These are phyloP conservation scores for Coptodon rendalli DNA, from an alignment of 2,113 vertebrate genomes.

Conservation along the genomic window DNA sequence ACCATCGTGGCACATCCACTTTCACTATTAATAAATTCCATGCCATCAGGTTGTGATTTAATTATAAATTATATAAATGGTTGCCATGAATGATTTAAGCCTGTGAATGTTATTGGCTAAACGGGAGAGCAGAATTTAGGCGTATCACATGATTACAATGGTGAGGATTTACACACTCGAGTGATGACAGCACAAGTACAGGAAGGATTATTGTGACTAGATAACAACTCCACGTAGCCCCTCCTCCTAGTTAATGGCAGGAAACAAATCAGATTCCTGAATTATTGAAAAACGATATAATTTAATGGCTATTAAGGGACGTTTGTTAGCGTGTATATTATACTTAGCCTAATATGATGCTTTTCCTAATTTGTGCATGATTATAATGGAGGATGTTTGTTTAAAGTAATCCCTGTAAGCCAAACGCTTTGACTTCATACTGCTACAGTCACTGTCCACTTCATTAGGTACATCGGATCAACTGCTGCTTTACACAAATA, in stretches of 20 bases:
- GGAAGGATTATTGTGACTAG: slow-evolving; percentile 41
- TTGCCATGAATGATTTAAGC: slow-evolving; percentile 80
- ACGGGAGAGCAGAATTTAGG: slow-evolving; percentile 63
- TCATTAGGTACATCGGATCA: neutral
- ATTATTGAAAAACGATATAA: slow-evolving; percentile 39
- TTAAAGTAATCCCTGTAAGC: neutral
- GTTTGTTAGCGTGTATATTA: neutral
- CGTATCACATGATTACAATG: slow-evolving; percentile 28
- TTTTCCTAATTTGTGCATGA: neutral
- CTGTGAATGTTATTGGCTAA: slow-evolving; percentile 73
- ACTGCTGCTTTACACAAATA: neutral
- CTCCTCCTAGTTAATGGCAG: slow-evolving; percentile 25
- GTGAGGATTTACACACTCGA: slow-evolving; percentile 54
- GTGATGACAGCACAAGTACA: slow-evolving; percentile 37
- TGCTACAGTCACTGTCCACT: neutral
- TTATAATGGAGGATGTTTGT: neutral
- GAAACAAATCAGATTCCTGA: slow-evolving; percentile 45
- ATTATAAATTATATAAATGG: slow-evolving; percentile 87
- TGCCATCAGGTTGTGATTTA: slow-evolving; percentile 83
- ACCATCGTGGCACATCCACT: slow-evolving; percentile 74
- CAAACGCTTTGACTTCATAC: neutral
- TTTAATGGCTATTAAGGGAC: slow-evolving; percentile 40
- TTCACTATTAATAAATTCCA: slow-evolving; percentile 90
- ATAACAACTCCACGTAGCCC: slow-evolving; percentile 22
- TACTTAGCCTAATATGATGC: neutral